phyloP scores from a whole-genome alignment of 2,113 vertebrate species.

The Tragelaphus buxtoni region DNA sequence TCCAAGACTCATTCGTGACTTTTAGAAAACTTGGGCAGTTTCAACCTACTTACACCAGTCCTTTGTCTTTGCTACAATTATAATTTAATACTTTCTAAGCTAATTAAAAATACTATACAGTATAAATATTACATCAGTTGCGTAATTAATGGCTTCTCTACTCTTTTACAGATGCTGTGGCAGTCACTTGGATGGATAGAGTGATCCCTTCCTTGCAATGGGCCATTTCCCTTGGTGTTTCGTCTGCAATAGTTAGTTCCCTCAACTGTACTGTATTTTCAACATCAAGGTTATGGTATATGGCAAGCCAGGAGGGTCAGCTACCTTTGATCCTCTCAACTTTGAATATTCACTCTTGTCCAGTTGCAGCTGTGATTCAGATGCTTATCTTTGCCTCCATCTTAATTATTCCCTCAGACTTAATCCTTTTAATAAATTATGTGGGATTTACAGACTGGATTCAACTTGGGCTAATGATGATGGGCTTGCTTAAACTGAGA shows the following conservation, averaged over 20 bases:
- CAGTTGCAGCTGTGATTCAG: conserved; percentile 79
- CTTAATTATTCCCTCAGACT: conserved; percentile 79
- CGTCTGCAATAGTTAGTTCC: conserved; percentile 80
- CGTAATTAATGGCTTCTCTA: not conserved
- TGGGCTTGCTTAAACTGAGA: conserved; percentile 77
- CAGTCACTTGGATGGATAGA: conserved; percentile 79
- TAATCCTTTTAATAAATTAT: conserved; percentile 78
- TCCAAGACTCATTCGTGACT: not conserved
- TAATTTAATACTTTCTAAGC: not conserved
- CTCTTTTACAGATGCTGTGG: conserved; percentile 78
- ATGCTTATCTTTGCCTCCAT: conserved; percentile 75
- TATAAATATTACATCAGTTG: not conserved
- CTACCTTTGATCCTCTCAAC: conserved; percentile 79
- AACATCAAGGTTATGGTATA: conserved; percentile 74
- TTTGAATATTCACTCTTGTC: conserved; percentile 75
- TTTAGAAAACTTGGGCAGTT: not conserved
- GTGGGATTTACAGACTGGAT: conserved; percentile 78
- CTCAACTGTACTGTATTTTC: conserved; percentile 78
- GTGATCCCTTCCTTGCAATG: conserved; percentile 79
- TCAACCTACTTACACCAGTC: not conserved
- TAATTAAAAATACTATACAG: not conserved
- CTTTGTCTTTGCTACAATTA: not conserved
- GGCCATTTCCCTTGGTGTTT: conserved; percentile 78
- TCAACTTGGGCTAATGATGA: conserved; percentile 74
- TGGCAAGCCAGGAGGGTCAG: conserved; percentile 79